These are phyloP conservation scores for Pseudomyrmex gracilis DNA, from an alignment of 1,140 invertebrate genomes.

Conservation along the genomic window DNA sequence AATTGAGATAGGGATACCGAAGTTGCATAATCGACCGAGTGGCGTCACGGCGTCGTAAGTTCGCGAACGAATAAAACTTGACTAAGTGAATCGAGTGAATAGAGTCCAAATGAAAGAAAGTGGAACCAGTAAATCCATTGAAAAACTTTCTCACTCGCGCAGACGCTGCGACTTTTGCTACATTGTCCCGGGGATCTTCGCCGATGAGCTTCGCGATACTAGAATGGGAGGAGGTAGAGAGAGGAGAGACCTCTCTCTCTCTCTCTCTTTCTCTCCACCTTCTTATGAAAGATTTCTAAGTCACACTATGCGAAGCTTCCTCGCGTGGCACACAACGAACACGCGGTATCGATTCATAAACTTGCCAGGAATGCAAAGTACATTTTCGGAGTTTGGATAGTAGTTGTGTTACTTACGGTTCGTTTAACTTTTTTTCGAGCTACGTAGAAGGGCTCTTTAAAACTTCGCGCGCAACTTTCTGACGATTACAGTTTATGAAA, in stretches of 20 bases:
- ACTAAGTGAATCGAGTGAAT: slow-evolving; percentile 78
- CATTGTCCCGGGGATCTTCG: slow-evolving; percentile 66
- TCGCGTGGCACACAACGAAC: slow-evolving; percentile 39
- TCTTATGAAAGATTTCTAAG: slow-evolving; percentile 42
- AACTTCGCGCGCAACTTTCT: slow-evolving; percentile 4
- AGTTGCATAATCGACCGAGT: slow-evolving; percentile 77
- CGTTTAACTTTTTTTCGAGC: slow-evolving; percentile 18
- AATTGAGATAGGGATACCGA: slow-evolving; percentile 48
- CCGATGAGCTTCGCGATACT: slow-evolving; percentile 67
- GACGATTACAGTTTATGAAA: background rate
- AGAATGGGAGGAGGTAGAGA: slow-evolving; percentile 51
- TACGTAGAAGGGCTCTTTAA: background rate
- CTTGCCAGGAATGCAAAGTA: slow-evolving; percentile 64
- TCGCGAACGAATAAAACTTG: slow-evolving; percentile 76
- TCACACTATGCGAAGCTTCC: slow-evolving; percentile 52
- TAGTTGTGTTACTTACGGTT: slow-evolving; percentile 33
- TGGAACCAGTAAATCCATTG: slow-evolving; percentile 76
- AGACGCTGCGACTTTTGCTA: slow-evolving; percentile 67
- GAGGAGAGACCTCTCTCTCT: too few species aligned
- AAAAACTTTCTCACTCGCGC: slow-evolving; percentile 75
- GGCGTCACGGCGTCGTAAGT: slow-evolving; percentile 72
- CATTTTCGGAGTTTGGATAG: slow-evolving; percentile 38
- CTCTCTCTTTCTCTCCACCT: too few species aligned
- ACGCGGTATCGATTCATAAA: slow-evolving; percentile 62
- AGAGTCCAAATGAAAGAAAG: slow-evolving; percentile 71